Evolutionary conservation across 2,888 invertebrate genomes (phyloP), one percentile per base, ranked within the genome.

Genomic region (Acleris cristana): DNA sequence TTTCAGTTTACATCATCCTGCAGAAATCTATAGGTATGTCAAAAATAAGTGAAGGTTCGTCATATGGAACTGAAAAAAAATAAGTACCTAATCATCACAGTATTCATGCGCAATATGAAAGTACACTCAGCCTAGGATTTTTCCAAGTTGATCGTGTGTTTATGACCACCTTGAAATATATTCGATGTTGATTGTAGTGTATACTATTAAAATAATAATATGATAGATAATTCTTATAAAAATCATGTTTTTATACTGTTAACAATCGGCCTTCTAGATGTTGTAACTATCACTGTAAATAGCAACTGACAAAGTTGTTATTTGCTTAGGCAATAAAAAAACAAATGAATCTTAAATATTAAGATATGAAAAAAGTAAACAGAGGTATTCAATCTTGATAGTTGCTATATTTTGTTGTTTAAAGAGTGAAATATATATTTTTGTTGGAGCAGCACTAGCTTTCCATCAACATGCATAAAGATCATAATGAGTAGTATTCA

Each of bases 21-120:
- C 95, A 96, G 79, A 96, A 96, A 85, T 95, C 96, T 55, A 96
- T 98, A 77, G 96, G 96, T 61, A 95, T 96, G 95, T 96, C 97
- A 2, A 95, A 97, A 88, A 97, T 97, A 76, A 96, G 96, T 81
- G 96, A 96, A 87, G 96, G 95, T 49, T 97, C 97, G 34, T 96
- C 95, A 7, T 98, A 97, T 82, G 97, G 97, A 71, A 91, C 94
- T 61, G 94, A 90, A 71, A 93, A 94, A 69, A 91, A 93, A 75
- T 94, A 54, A 48, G 23, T 23, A 53, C 26, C 89, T 90, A 52
- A 61, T 61, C 58, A 64, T 68, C 64, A 59, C 69, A 14, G 66
- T 69, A 69, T 69, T 66, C 48, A 30, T 45, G 40, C 49, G 34
- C 19, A 56, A 58, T 61, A 59, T 65, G 51, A 21, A 54, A 57